These are phyloP conservation scores for Hippocampus barbouri DNA, from an alignment of 2,113 vertebrate genomes.

Conservation along the genomic window DNA sequence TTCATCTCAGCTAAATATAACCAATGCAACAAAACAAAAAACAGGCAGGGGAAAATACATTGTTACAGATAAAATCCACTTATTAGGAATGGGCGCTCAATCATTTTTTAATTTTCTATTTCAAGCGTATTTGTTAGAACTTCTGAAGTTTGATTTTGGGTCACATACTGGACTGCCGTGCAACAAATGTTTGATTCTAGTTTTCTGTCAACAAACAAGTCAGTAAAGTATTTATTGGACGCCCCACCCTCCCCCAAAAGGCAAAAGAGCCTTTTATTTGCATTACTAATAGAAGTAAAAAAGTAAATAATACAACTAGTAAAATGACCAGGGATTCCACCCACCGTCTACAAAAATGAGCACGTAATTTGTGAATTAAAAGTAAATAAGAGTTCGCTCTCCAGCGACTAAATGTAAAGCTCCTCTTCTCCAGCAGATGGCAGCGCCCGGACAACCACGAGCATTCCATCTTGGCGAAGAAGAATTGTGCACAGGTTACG, in stretches of 20 bases:
- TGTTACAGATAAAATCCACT: neutral
- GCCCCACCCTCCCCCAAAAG: too few species aligned
- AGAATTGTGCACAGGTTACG: neutral
- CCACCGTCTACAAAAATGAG: neutral
- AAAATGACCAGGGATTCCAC: neutral
- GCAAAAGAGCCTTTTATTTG: too few species aligned
- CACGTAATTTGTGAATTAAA: neutral
- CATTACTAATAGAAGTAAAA: too few species aligned
- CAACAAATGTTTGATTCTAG: neutral
- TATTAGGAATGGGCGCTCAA: too few species aligned
- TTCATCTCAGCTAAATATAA: constrained; percentile 73
- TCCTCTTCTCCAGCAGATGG: neutral
- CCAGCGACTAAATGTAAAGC: neutral
- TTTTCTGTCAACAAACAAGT: too few species aligned
- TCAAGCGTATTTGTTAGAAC: too few species aligned
- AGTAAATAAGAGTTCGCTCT: neutral
- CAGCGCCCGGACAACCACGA: neutral
- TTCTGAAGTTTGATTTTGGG: neutral
- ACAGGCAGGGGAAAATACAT: neutral
- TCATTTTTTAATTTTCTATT: too few species aligned
- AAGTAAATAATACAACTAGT: neutral
- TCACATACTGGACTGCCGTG: neutral
- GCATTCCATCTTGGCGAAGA: neutral
- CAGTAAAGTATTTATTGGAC: too few species aligned
- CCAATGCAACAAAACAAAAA: neutral